Evolutionary conservation across 1,140 invertebrate species (phyloP), one percentile per base, ranked within the genome.

Genomic region (Homarus americanus): DNA sequence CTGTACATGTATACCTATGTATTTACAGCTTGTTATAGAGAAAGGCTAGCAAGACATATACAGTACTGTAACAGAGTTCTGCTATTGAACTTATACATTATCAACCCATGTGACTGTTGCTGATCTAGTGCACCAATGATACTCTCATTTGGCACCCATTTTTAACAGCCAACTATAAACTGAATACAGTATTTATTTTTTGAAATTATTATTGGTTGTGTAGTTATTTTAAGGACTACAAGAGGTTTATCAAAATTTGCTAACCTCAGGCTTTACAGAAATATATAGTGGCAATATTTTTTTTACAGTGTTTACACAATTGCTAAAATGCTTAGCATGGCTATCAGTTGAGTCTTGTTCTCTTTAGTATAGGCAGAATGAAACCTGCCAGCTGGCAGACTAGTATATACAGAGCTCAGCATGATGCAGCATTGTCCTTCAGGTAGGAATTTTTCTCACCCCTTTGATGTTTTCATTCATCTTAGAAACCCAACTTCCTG

Each of bases 171-270:
- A 63, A 20, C 12, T 63, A 20, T 0, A 20, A 63, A 63, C 5
- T 49, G 12, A 49, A 49, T 49, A 49, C n/a, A n/a, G n/a, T n/a
- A n/a, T n/a, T n/a, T n/a, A 49, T 10, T 63, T 15, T 24, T 20
- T 63, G 24, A 63, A 63, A 63, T 20, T 63, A 20, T 63, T 63
- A 63, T 63, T 63, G 58, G 58, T 63, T 63, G 58, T 63, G 58
- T 63, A 63, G 58, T 20, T 15, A 63, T 63, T 24, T 63, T 63
- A 63, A 63, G 58, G 58, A 63, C 44, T 20, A 24, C 58, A 63
- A 63, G 58, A 24, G 20, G 20, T 63, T 63, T 20, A 17, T 20
- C 20, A 20, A 63, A 20, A 63, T 49, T 49, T 49, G 58, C 4
- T 63, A 24, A 20, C 58, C 20, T 63, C 58, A 63, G 12, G 58